Percentiles rank a stretch among this genome's conserved stretches.
Conservation (phyloP, 2,113 vertebrate genomes). For the Delphinapterus leucas region DNA sequence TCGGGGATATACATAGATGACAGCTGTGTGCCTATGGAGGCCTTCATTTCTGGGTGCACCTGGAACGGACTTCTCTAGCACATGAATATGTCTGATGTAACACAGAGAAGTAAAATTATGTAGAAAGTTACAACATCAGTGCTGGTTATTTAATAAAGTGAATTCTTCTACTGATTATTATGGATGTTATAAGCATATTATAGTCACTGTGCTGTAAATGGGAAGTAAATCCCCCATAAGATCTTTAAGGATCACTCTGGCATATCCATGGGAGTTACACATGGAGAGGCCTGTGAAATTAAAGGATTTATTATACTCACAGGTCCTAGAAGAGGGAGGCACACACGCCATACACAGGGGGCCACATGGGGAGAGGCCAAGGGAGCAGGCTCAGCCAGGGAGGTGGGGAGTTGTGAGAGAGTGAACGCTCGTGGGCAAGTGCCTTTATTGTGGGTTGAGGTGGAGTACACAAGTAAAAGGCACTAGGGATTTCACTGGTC, state of each 20-base stretch:
- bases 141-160: not conserved
- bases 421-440: not conserved
- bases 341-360: accelerated
- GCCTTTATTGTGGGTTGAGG: not conserved
- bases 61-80: not conserved
- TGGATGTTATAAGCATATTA: not conserved
- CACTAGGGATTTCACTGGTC: not conserved
- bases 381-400: not conserved
- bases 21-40: not conserved
- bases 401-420: not conserved
- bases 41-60: not conserved
- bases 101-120: not conserved
- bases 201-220: not conserved
- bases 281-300: not conserved
- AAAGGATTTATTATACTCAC: not conserved
- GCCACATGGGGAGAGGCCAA: not conserved
- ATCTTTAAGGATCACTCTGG: not conserved
- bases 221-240: not conserved
- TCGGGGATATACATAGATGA: not conserved
- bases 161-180: not conserved
- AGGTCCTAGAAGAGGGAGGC: not conserved
- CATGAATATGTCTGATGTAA: not conserved
- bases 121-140: not conserved
- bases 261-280: not conserved
- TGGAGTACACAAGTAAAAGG: not conserved